Conservation (phyloP, 1,140 invertebrate genomes). For the Calephelis nemesis region DNA sequence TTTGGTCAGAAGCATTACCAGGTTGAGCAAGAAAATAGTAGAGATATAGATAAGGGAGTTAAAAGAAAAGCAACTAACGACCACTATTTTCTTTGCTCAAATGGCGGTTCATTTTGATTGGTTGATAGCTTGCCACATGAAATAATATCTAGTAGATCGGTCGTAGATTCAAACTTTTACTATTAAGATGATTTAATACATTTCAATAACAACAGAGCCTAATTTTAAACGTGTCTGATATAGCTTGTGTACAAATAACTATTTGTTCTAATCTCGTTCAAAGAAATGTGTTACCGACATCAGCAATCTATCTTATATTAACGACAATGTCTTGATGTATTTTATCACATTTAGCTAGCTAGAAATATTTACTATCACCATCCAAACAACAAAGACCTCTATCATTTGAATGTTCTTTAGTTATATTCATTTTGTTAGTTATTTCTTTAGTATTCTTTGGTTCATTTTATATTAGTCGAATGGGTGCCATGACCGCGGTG, state of each 20-base stretch:
- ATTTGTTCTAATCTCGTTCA: constrained; percentile 59
- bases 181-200: constrained; percentile 32
- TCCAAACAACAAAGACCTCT: constrained; percentile 43
- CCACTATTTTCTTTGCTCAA: no score
- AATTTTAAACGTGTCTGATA: constrained; percentile 41
- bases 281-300: constrained; percentile 63
- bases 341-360: constrained; percentile 71
- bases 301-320: constrained; percentile 67
- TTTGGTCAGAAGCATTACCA: no score
- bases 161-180: neutral
- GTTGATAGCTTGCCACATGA: no score
- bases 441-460: constrained; percentile 32
- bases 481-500: constrained; percentile 55
- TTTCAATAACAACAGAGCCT: constrained; percentile 48
- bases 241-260: constrained; percentile 44
- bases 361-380: constrained; percentile 65
- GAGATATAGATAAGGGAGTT: no score
- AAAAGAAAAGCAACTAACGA: no score
- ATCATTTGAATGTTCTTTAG: constrained; percentile 15
- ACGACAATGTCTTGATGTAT: constrained; percentile 75
- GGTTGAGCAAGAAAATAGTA: no score
- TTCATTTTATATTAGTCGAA: constrained; percentile 40
- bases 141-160: neutral
- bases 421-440: constrained; percentile 21
- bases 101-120: no score